These are phyloP conservation scores for Nothoprocta perdicaria DNA, from an alignment of 2,113 vertebrate genomes.

Conservation along the genomic window DNA sequence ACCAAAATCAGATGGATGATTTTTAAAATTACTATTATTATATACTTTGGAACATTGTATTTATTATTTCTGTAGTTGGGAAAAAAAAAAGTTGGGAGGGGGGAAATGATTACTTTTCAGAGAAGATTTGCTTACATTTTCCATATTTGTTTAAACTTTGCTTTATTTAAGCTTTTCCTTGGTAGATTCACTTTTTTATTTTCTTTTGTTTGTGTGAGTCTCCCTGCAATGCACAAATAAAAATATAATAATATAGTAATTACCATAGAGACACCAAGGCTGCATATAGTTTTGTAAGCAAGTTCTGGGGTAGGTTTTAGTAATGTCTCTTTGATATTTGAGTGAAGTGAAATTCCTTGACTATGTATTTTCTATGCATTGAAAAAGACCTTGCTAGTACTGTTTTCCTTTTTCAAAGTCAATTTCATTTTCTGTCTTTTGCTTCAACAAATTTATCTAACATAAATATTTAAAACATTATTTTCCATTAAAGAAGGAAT, in stretches of 20 bases:
- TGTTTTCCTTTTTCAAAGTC: background rate
- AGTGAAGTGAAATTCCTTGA: background rate
- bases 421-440: background rate
- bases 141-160: background rate
- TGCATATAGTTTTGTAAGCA: background rate
- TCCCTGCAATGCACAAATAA: background rate
- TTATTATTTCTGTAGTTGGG: background rate
- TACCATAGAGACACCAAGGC: background rate
- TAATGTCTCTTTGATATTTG: background rate
- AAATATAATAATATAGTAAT: background rate
- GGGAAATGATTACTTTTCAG: background rate
- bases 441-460: background rate
- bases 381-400: background rate
- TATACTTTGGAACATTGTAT: background rate
- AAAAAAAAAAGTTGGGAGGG: background rate
- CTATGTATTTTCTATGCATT: background rate
- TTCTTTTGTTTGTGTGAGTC: background rate
- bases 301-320: background rate
- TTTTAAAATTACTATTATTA: background rate
- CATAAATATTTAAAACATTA: background rate
- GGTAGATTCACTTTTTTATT: background rate
- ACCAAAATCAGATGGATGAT: background rate
- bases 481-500: background rate
- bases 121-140: background rate
- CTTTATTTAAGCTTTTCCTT: background rate